A percentile compares a stretch with the other conserved stretches of the same genome.
Evolutionary conservation across 2,113 vertebrate species (phyloP).

Genomic region (Pionites leucogaster): DNA sequence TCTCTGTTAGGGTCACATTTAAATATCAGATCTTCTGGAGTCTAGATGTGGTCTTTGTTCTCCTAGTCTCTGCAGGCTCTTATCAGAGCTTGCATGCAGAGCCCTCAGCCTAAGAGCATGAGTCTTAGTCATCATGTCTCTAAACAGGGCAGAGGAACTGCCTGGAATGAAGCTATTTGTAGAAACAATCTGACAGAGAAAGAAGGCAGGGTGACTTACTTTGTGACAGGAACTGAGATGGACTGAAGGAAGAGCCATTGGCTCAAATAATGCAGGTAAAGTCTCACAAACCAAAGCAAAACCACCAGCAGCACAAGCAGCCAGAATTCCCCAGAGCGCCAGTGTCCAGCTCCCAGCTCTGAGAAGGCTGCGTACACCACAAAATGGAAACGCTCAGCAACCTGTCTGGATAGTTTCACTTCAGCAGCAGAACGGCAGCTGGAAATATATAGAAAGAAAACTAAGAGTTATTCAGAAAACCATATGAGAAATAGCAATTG

Average conservation of each 20-base stretch:
- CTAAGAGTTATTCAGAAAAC: rapidly evolving
- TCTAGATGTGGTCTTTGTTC: neutral
- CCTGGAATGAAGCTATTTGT: neutral
- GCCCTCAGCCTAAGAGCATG: neutral
- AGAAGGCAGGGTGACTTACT: slow-evolving; percentile 76
- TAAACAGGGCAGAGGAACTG: rapidly evolving
- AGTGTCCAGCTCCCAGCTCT: slow-evolving; percentile 77
- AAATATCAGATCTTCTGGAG: neutral
- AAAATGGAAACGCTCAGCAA: slow-evolving; percentile 67
- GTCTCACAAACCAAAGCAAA: slow-evolving; percentile 89
- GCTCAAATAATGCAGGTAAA: slow-evolving; percentile 92
- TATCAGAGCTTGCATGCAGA: neutral
- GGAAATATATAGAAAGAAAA: neutral
- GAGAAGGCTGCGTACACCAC: slow-evolving; percentile 67
- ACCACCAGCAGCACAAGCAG: slow-evolving; percentile 76
- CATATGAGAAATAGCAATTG: neutral
- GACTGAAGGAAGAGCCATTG: slow-evolving; percentile 91
- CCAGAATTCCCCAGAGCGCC: slow-evolving; percentile 78
- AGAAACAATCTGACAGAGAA: neutral
- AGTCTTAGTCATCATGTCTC: neutral
- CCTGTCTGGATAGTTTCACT: neutral
- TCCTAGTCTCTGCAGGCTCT: neutral
- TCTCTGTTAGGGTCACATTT: neutral
- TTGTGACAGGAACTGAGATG: slow-evolving; percentile 88
- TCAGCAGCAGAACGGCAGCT: slow-evolving; percentile 35